These are phyloP conservation scores for Bergia puertoricense DNA, from an alignment of 92 coral and sea anemone genomes.

Conservation along the genomic window DNA sequence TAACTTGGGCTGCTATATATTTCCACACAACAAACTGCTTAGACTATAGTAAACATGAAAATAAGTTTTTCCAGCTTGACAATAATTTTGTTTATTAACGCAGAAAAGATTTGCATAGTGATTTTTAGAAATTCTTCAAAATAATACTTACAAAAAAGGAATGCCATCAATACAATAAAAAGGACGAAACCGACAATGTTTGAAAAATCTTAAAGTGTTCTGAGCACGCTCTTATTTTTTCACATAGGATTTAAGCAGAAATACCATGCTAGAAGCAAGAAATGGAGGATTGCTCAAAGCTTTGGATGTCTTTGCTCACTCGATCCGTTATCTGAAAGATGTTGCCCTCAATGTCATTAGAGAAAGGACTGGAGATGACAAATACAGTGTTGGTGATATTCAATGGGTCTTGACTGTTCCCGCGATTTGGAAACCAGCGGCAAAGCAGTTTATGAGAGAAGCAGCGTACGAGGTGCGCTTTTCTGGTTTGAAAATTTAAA, in stretches of 20 bases:
- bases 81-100: too few relatives aligned
- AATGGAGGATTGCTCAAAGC: slow-evolving; percentile 56
- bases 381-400: slow-evolving; percentile 45
- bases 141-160: too few relatives aligned
- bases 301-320: slow-evolving; percentile 55
- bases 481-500: neutral
- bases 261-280: slow-evolving; percentile 55
- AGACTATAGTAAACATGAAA: too few relatives aligned
- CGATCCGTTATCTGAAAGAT: slow-evolving; percentile 57
- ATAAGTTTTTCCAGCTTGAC: too few relatives aligned
- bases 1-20: too few relatives aligned
- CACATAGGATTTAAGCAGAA: slow-evolving; percentile 29
- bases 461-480: slow-evolving; percentile 46
- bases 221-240: neutral
- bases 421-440: slow-evolving; percentile 67
- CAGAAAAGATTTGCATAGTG: too few relatives aligned
- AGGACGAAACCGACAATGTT: too few relatives aligned
- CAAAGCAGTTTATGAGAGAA: slow-evolving; percentile 69
- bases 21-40: too few relatives aligned
- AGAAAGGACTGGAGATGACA: slow-evolving; percentile 47
- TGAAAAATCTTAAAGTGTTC: too few relatives aligned
- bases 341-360: slow-evolving; percentile 53
- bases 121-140: too few relatives aligned
- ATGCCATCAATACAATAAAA: too few relatives aligned
- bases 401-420: slow-evolving; percentile 74